Percentiles rank a stretch among this genome's conserved stretches.
These are phyloP conservation scores for Netta rufina DNA, from an alignment of 2,797 vertebrate species.

Conservation along the genomic window DNA sequence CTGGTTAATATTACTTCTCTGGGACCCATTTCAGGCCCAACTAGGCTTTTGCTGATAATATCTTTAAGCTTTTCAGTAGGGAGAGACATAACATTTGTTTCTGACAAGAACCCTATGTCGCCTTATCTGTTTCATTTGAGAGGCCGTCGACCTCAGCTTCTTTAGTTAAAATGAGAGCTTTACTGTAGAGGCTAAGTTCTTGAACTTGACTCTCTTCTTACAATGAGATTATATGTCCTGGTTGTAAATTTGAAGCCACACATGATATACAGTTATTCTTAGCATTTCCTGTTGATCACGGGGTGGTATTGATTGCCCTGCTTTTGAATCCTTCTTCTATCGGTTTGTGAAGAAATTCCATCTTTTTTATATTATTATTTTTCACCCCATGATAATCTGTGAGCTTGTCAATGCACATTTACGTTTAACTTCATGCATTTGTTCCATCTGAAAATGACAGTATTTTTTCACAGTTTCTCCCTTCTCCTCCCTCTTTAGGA, in stretches of 20 bases:
- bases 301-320: constrained; percentile 46
- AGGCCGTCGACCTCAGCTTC: constrained; percentile 75
- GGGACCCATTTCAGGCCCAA: constrained; percentile 82
- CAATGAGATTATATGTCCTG: constrained; percentile 72
- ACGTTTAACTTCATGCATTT: constrained; percentile 1
- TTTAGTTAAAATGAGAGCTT: constrained; percentile 78
- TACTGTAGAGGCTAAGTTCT: constrained; percentile 73
- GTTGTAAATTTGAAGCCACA: constrained; percentile 75
- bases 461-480: background rate
- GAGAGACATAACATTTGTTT: constrained; percentile 83
- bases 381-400: background rate
- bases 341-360: constrained; percentile 29
- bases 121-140: constrained; percentile 85
- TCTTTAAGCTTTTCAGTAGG: constrained; percentile 83
- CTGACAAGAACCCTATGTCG: constrained; percentile 83
- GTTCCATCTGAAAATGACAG: background rate
- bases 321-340: constrained; percentile 45
- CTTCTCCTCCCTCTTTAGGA: background rate
- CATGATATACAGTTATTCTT: constrained; percentile 72
- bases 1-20: constrained; percentile 87
- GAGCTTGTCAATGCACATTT: background rate
- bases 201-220: constrained; percentile 78
- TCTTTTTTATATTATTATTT: background rate
- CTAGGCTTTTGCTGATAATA: constrained; percentile 81
- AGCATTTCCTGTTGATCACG: constrained; percentile 76